phyloP scores from a whole-genome alignment of 2,888 invertebrate genomes.

The Andrena marginata region DNA sequence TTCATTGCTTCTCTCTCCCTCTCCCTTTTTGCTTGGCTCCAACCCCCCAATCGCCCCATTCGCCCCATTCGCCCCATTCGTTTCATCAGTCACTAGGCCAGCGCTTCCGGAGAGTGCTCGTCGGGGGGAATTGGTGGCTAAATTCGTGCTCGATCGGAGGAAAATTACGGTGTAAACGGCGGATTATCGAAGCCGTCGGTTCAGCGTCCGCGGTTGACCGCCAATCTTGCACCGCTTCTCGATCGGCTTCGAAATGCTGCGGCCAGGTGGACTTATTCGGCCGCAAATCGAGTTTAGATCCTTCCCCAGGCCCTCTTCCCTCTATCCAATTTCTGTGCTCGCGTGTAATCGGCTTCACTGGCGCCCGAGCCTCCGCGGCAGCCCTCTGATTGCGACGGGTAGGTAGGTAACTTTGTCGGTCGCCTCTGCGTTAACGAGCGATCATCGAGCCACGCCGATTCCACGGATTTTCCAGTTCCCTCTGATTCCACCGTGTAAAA shows the following conservation, averaged over 20 bases:
- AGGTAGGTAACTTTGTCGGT: slow-evolving; percentile 15
- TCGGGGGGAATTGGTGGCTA: slow-evolving; percentile 37
- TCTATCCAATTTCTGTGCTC: background rate
- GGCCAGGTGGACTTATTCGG: slow-evolving; percentile 55
- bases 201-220: slow-evolving; percentile 73
- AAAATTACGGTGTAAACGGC: slow-evolving; percentile 69
- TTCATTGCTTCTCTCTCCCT: background rate
- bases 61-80: too few species aligned
- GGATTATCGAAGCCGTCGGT: slow-evolving; percentile 66
- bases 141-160: slow-evolving; percentile 32
- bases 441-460: background rate
- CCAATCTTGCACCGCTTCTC: slow-evolving; percentile 70
- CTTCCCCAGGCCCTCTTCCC: background rate
- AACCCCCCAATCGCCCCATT: too few species aligned
- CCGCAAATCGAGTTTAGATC: slow-evolving; percentile 67
- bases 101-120: slow-evolving; percentile 1
- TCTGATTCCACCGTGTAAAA: background rate
- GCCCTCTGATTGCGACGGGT: slow-evolving; percentile 41
- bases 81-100: background rate
- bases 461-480: slow-evolving; percentile 1
- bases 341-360: slow-evolving; percentile 53
- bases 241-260: slow-evolving; percentile 69
- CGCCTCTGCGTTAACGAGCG: background rate
- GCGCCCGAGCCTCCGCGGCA: slow-evolving; percentile 11
- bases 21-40: background rate